A percentile compares a stretch with the other conserved stretches of the same genome.
These are phyloP conservation scores for Nycteola revayana DNA, from an alignment of 2,888 invertebrate genomes.

Conservation along the genomic window DNA sequence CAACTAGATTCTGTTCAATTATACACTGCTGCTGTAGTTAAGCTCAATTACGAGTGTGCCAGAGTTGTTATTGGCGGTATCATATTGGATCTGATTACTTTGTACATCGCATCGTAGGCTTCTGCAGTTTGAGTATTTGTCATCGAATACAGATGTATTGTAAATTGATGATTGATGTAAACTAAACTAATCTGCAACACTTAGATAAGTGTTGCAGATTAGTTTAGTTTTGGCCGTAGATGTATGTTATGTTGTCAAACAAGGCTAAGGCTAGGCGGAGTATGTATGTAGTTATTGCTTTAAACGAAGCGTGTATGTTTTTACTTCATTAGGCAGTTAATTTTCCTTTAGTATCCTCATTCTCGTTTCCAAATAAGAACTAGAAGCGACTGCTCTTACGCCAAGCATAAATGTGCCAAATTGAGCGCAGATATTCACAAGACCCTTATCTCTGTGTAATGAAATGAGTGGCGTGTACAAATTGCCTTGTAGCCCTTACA, in stretches of 20 bases:
- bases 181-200: too few species aligned
- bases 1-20: constrained; percentile 30
- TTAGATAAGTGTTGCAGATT: too few species aligned
- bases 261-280: too few species aligned
- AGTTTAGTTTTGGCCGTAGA: too few species aligned
- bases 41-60: constrained; percentile 23
- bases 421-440: constrained; percentile 57
- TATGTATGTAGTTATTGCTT: too few species aligned
- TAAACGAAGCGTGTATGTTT: too few species aligned
- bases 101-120: constrained; percentile 2
- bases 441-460: constrained; percentile 70
- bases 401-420: constrained; percentile 43
- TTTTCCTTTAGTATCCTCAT: background rate
- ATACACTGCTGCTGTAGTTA: constrained; percentile 26
- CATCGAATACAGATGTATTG: too few species aligned
- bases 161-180: too few species aligned
- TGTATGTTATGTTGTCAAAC: too few species aligned
- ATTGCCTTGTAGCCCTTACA: constrained; percentile 46
- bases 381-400: constrained; percentile 1
- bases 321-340: too few species aligned
- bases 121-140: background rate
- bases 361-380: constrained; percentile 17
- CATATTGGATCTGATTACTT: constrained; percentile 22
- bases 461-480: constrained; percentile 69
- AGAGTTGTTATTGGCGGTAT: constrained; percentile 14